Evolutionary conservation across 2,113 vertebrate genomes (phyloP), one percentile per base, ranked within the genome.

Genomic region (Monarcha castaneiventris): DNA sequence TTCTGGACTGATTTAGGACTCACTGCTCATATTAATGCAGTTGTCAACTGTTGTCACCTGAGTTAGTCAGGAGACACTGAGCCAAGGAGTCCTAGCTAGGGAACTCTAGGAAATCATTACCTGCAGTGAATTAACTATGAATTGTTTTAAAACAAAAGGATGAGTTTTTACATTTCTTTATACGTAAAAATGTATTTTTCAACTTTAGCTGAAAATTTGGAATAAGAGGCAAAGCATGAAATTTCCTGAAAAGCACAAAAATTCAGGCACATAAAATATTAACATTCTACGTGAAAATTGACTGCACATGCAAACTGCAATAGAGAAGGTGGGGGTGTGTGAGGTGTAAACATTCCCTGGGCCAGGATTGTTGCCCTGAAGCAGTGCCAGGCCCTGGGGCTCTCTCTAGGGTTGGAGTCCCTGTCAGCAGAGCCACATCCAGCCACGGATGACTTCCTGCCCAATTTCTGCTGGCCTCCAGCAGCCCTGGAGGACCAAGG

Each of bases 401-500:
- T 86, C 22, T 22, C 21, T 37, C 6, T 5, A 2, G 52, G 30
- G 2, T 4, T 18, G 17, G 15, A 15, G 14, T 16, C 25, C 29
- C 5, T 25, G 22, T 8, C 51, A 52, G 59, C 35, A 73, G 30
- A 51, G 16, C 41, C 10, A 0, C 27, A 7, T 22, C 37, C 15
- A 83, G 35, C 48, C 43, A 0, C 3, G 51, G 22, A 3, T 22
- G 26, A 46, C 9, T 21, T 55, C 26, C 44, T 48, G 22, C 61
- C 72, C 52, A 2, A 0, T 43, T 66, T 22, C 39, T 44, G 43
- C 66, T 25, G 13, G 2, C 52, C 16, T 30, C 21, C 67, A 52
- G 52, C n/a, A 20, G 11, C 29, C 1, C 0, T 11, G 15, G 22
- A 35, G 35, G 21, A 32, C 8, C 11, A 17, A 15, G 46, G 9